Evolutionary conservation across 2,113 vertebrate species (phyloP).

Genomic region (Thalassoma bifasciatum): DNA sequence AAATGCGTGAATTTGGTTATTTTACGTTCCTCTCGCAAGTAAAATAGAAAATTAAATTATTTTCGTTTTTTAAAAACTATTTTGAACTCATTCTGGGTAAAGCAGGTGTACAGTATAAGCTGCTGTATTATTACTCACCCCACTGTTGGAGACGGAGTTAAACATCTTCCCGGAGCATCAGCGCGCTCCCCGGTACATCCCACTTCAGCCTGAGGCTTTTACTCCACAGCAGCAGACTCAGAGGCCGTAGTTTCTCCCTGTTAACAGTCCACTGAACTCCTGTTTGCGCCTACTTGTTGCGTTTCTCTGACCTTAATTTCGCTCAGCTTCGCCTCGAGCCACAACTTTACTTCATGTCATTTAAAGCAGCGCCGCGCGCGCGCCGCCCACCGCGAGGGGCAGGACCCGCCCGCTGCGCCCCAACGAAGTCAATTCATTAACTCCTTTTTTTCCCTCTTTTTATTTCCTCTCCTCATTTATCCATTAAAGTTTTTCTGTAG

Average conservation of each 20-base stretch:
- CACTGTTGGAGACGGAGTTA: conserved; percentile 45
- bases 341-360: neutral
- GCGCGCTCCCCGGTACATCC: neutral
- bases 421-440: no score
- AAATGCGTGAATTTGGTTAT: no score
- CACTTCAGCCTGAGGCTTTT: conserved; percentile 48
- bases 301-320: neutral
- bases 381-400: conserved; percentile 46
- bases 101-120: no score
- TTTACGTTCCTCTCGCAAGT: no score
- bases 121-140: conserved; percentile 51
- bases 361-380: conserved; percentile 11
- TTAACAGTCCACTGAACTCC: conserved; percentile 4
- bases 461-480: no score
- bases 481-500: no score
- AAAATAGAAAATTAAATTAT: no score
- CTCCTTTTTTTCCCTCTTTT: no score
- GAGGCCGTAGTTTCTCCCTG: neutral
- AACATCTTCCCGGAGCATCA: conserved; percentile 55
- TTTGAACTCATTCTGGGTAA: no score
- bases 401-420: conserved; percentile 32
- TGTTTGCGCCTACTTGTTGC: neutral
- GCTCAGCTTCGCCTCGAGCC: neutral
- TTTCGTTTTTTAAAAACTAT: no score
- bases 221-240: conserved; percentile 23